Base-by-base conservation (phyloP, 1,140 invertebrate genomes). In the Drosophila rhopaloa region DNA sequence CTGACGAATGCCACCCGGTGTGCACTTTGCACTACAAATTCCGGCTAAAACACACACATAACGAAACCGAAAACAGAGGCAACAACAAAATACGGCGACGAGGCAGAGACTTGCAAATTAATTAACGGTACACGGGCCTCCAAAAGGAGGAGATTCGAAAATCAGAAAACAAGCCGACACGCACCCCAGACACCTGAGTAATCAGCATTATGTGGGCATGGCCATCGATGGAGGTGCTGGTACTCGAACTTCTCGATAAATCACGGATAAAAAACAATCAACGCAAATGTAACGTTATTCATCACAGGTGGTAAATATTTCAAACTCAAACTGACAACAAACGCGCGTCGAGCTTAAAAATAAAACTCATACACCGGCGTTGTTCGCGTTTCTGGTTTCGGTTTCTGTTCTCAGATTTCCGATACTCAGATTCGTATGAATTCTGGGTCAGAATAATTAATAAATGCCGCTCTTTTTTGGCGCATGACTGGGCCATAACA, bases 401-500 rank as follows among this genome's bases (percentile, higher is more conserved):
- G 37, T 48, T 57, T 35, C 37, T 70, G 68, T 37, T 72, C 68
- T 72, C 66, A 57, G 53, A 71, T 71, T 77, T 75, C 79, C 65
- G 58, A 63, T 68, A 76, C 67, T 44, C 54, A 5, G 57, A 77
- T 54, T 54, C 54, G 40, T 44, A 79, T 47, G 58, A 59, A 76
- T 86, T 88, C 84, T 88, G 84, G 84, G 84, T 88, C 84, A 88
- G 72, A 84, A 89, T 88, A 88, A 88, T 88, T 88, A 88, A 88
- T 89, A 71, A 89, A 74, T 57, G 56, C 79, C 67, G 71, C 75
- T 75, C 72, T 62, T 76, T 73, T 80, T 77, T 66, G 70, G 70
- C 59, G 56, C 79, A 86, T 88, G 83, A 89, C 79, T 80, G 66
- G 62, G 74, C 81, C 60, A 67, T 85, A 85, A 81, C 35, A 53